Base-by-base conservation (phyloP, 1,140 invertebrate species). In the Leptinotarsa undecemlineata region DNA sequence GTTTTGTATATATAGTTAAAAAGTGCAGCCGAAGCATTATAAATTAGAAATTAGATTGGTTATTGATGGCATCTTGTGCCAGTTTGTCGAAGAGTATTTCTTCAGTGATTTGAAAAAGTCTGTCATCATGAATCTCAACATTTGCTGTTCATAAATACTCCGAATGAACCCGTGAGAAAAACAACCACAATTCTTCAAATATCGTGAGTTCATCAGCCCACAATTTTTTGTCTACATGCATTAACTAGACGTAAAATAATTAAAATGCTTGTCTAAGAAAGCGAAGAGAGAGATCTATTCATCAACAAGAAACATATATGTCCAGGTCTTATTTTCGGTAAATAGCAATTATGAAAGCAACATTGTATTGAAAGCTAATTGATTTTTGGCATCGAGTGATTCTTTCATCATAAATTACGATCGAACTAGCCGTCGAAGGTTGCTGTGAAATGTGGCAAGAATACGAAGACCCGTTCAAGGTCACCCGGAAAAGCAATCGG, bases 331-430 rank as follows among this genome's bases (percentile, higher is more conserved):
- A 21, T 64, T 57, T 57, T 57, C 51, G n/a, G 51, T 33, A 33
- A 21, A 26, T 42, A 26, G 64, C 21, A 67, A 67, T 67, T 67
- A 67, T 42, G 64, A 67, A 67, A 67, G 42, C 20, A 67, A 57
- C 51, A 57, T 57, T 57, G 51, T 57, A 57, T 57, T 19, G 0
- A 6, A 23, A 42, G 13, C 64, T 67, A 67, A 67, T 67, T 67
- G 64, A 23, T 67, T 67, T 67, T 67, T 67, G 42, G 64, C 64
- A 67, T 23, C 23, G 8, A 21, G 23, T 17, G 6, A 67, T 42
- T 67, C 64, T 42, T 57, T 42, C 42, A 67, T 67, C 64, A 67
- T 67, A 67, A 67, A 67, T 67, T 67, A 67, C 26, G 42, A 33
- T 21, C 23, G n/a, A 67, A 67, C 17, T 42, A 67, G 14, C 64